phyloP scores from a whole-genome alignment of 2,888 invertebrate genomes.

The Crossocerus cetratus region DNA sequence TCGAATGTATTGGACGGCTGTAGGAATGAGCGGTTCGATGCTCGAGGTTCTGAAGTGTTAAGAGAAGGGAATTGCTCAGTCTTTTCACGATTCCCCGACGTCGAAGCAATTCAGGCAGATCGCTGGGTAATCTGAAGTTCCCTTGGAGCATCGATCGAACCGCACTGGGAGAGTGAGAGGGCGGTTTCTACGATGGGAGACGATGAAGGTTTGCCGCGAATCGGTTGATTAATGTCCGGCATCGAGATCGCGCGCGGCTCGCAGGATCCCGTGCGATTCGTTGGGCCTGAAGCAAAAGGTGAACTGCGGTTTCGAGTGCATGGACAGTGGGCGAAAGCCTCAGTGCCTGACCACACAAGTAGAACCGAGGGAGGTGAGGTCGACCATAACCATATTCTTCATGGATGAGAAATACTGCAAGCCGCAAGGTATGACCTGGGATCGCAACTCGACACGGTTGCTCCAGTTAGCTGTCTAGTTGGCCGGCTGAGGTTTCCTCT shows the following conservation, averaged over 20 bases:
- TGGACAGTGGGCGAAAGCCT: constrained; percentile 9
- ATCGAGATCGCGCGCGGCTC: constrained; percentile 23
- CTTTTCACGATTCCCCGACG: background rate
- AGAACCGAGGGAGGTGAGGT: constrained; percentile 19
- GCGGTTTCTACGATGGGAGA: constrained; percentile 1
- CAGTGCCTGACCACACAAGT: constrained; percentile 34
- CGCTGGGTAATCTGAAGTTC: too few species aligned
- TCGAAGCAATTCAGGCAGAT: background rate
- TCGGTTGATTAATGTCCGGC: constrained; percentile 19
- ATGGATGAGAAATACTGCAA: constrained; percentile 24
- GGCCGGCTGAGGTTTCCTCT: constrained; percentile 6
- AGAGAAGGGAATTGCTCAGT: too few species aligned
- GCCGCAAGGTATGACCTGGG: constrained; percentile 34
- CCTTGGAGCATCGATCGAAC: too few species aligned
- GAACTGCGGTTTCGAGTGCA: constrained; percentile 13
- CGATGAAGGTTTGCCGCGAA: background rate
- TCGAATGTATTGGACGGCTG: background rate
- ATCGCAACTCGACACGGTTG: constrained; percentile 35
- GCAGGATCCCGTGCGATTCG: constrained; percentile 3
- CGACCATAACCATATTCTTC: constrained; percentile 30
- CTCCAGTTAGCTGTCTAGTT: constrained; percentile 29
- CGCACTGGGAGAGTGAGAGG: background rate
- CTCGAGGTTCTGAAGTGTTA: too few species aligned
- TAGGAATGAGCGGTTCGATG: background rate
- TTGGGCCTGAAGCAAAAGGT: background rate